Base-by-base conservation (phyloP, 2,113 vertebrate genomes). In the Gorsachius goisagi region DNA sequence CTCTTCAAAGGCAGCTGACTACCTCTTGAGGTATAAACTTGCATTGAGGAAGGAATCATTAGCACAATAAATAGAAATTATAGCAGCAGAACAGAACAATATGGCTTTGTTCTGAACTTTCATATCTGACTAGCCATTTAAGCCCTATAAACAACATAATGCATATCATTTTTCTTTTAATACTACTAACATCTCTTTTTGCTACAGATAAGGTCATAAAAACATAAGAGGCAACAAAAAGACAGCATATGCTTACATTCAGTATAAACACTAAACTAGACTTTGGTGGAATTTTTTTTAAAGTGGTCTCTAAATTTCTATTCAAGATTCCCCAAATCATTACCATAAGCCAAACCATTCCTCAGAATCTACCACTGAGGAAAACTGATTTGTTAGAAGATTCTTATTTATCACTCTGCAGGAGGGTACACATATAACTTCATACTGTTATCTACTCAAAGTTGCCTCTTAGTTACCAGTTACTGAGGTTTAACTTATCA, bases 401-500 rank as follows among this genome's bases (percentile, higher is more conserved):
- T 15, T 56, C 39, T 73, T 27, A 58, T 20, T 63, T 62, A 60
- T 16, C 18, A 15, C 37, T 52, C 28, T 27, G 13, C 16, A 59
- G 12, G 5, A 63, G 5, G 1, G 9, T 7, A 11, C 1, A 47
- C 1, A 6, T 6, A 13, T 3, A 84, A 35, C 18, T 37, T 32
- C 15, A 53, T 64, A 56, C 6, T 22, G 64, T 13, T 11, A 30
- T 1, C 33, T 45, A 26, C 30, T 55, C 16, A 15, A 60, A 85
- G 49, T 0, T 44, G 28, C 35, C 66, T 74, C 45, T n/a, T 7
- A 22, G 12, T 21, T 45, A 18, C 18, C 15, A 3, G 9, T 59
- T 32, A 56, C 11, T 17, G 33, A 59, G 17, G 4, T 52, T 74
- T 59, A 68, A 67, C 6, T 37, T 41, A 56, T 16, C 49, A 44